These are phyloP conservation scores for Rhineura floridana DNA, from an alignment of 2,113 vertebrate genomes.

Conservation along the genomic window DNA sequence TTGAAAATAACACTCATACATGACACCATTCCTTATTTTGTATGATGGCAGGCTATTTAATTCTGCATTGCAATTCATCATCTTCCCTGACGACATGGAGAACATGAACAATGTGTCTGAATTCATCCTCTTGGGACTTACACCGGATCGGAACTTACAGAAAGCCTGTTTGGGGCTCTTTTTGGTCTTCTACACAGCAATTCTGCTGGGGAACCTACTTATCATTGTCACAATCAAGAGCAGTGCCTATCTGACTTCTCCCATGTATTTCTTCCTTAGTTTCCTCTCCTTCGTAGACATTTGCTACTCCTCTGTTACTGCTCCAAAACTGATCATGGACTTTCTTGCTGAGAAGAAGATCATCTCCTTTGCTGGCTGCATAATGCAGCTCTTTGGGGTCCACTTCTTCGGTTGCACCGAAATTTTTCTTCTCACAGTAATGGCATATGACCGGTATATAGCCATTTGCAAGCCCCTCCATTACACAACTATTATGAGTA, in stretches of 20 bases:
- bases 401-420: constrained; percentile 67
- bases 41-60: background rate
- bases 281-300: constrained; percentile 62
- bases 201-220: constrained; percentile 39
- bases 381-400: constrained; percentile 57
- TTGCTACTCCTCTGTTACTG: constrained; percentile 57
- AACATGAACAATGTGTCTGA: constrained; percentile 36
- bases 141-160: constrained; percentile 7
- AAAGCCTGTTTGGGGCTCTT: constrained; percentile 41
- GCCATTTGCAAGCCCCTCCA: constrained; percentile 58
- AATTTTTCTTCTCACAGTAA: constrained; percentile 61
- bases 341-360: constrained; percentile 44
- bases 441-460: constrained; percentile 60
- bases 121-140: constrained; percentile 56
- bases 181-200: constrained; percentile 32
- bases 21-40: background rate
- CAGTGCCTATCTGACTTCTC: constrained; percentile 52
- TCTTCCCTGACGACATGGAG: background rate
- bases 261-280: constrained; percentile 67
- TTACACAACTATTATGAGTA: constrained; percentile 40
- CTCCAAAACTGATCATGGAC: constrained; percentile 62
- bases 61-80: background rate
- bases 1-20: no score
- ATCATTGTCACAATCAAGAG: constrained; percentile 48
- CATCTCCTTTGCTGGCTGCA: constrained; percentile 59